Conservation (phyloP, 2,797 vertebrate genomes). For the Coendou prehensilis region DNA sequence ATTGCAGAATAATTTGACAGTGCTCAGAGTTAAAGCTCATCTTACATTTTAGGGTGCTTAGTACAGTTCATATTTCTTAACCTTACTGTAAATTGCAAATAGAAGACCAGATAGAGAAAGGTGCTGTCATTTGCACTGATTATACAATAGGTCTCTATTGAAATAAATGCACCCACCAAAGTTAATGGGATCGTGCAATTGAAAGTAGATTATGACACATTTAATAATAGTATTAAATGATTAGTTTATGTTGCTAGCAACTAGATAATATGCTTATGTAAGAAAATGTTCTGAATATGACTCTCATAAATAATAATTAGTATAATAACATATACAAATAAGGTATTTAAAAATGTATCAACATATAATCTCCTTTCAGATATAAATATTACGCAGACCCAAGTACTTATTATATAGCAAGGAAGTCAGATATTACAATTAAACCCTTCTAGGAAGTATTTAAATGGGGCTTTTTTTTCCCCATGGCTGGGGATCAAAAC, state of each 20-base stretch:
- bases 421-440: not conserved
- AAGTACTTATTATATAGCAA: not conserved
- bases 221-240: slow-evolving; percentile 45
- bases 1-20: slow-evolving; percentile 11
- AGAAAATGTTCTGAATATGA: slow-evolving; percentile 1
- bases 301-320: slow-evolving; percentile 2
- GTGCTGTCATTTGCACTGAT: slow-evolving; percentile 10
- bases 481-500: not conserved
- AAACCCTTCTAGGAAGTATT: not conserved
- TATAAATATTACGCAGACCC: not conserved
- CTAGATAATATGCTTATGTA: not conserved
- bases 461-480: not conserved
- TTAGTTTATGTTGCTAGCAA: not conserved
- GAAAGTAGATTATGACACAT: slow-evolving; percentile 13
- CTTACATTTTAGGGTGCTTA: slow-evolving; percentile 38
- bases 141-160: not conserved
- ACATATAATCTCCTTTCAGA: not conserved
- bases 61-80: slow-evolving; percentile 49
- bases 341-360: not conserved
- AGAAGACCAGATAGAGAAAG: not conserved
- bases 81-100: not conserved
- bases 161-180: not conserved
- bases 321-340: not conserved
- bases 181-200: not conserved
- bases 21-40: not conserved